These are phyloP conservation scores for Stegodyphus dumicola DNA, from an alignment of 1,140 invertebrate genomes.

Conservation along the genomic window DNA sequence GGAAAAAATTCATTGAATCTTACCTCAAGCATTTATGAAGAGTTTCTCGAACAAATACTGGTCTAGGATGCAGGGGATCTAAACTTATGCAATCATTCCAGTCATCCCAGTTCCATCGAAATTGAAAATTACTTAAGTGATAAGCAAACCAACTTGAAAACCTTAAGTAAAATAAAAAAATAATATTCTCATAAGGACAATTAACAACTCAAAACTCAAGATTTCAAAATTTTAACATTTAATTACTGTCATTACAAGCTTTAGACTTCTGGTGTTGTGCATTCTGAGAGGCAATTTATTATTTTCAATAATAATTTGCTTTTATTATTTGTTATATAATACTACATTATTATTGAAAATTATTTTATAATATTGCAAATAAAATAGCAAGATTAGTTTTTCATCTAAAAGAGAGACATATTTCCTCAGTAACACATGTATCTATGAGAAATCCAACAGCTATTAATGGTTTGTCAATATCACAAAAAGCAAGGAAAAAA, in stretches of 20 bases:
- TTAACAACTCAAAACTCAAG: neutral
- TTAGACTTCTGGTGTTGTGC: too few relatives aligned
- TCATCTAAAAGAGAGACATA: too few relatives aligned
- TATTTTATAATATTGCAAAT: too few relatives aligned
- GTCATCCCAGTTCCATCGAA: constrained; percentile 98
- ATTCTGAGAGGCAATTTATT: too few relatives aligned
- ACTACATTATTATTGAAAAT: too few relatives aligned
- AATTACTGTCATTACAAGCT: too few relatives aligned
- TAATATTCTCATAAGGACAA: neutral
- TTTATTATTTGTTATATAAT: too few relatives aligned
- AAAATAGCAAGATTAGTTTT: too few relatives aligned
- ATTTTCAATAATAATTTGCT: too few relatives aligned
- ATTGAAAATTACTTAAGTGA: constrained; percentile 99
- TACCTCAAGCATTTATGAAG: constrained; percentile 90
- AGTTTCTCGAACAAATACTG: constrained; percentile 95
- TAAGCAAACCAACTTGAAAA: constrained; percentile 99
- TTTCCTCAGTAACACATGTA: too few relatives aligned
- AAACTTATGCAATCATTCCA: constrained; percentile 86
- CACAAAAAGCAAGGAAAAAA: neutral
- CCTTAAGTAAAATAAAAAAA: constrained; percentile 66
- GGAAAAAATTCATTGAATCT: neutral
- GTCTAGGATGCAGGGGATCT: constrained; percentile 91
- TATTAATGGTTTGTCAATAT: too few relatives aligned
- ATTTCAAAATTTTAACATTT: neutral
- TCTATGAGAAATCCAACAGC: too few relatives aligned